Evolutionary conservation across 2,888 invertebrate genomes (phyloP), one percentile per base, ranked within the genome.

Genomic region (Miltochrista miniata): DNA sequence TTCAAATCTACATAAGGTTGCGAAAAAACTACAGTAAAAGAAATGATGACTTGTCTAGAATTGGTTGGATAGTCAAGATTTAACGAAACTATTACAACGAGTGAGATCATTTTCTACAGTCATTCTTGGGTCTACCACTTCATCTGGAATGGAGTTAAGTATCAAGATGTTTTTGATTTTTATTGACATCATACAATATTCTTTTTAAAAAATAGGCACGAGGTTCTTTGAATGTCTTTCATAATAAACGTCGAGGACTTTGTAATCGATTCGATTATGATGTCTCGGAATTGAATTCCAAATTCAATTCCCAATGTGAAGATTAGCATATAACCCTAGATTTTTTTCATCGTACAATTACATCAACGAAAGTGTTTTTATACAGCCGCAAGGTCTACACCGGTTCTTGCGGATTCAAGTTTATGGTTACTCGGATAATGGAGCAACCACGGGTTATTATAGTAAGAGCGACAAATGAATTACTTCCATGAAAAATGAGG

Each of bases 351-450:
- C 51, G 18, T 42, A 50, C 51, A 57, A 56, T 67, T 64, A 62
- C 62, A 59, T 56, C 48, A 65, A 65, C 51, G 57, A 62, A 68
- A 60, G 59, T 62, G 59, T 62, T 11, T 54, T 47, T 31, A 56
- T 63, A 60, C 56, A 56, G 49, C 59, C 41, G 60, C 69, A 60
- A 60, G 60, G 67, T 58, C 44, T 50, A 41, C 39, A 59, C 63
- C 47, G 43, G 66, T 69, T 67, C 45, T 70, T 69, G 58, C 67
- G 65, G 63, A 64, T 58, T 76, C 77, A 74, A 76, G 77, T 76
- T 79, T 73, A 74, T 69, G 68, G 72, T 61, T 71, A 71, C 61
- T 61, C 44, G 42, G 56, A 43, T 61, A 56, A 64, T 68, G 68
- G 61, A 56, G 50, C 53, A 61, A 63, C 52, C 48, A 51, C 56